A percentile compares a stretch with the other conserved stretches of the same genome.
Evolutionary conservation across 2,113 vertebrate species (phyloP).

Genomic region (Crotalus tigris): DNA sequence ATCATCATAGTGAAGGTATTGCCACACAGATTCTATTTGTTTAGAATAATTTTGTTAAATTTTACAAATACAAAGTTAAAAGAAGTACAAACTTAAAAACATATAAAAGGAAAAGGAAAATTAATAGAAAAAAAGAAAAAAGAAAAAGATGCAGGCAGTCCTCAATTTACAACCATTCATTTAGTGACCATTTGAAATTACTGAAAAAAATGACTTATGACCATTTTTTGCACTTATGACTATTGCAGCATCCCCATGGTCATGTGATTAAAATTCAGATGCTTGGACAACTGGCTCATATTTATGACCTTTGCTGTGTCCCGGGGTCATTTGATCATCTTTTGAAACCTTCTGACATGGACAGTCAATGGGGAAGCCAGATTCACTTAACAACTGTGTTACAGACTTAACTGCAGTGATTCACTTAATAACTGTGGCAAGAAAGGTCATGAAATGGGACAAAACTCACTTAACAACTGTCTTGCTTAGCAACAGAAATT

Average conservation of each 20-base stretch:
- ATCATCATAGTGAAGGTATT: background rate
- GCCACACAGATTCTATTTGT: background rate
- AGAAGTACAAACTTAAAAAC: background rate
- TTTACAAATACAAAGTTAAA: background rate
- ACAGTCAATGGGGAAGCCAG: background rate
- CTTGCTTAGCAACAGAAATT: too few relatives aligned
- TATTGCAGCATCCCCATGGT: background rate
- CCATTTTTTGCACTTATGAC: background rate
- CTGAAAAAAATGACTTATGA: background rate
- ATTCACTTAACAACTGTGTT: background rate
- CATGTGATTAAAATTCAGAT: background rate
- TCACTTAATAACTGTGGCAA: background rate
- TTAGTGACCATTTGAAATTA: background rate
- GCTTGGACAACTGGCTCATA: background rate
- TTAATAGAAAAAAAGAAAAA: background rate
- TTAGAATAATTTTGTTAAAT: background rate
- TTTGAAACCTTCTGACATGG: background rate
- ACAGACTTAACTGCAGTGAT: background rate
- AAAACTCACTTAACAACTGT: too few relatives aligned
- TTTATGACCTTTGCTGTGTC: background rate
- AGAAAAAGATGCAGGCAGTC: background rate
- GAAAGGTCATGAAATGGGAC: background rate
- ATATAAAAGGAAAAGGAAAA: background rate
- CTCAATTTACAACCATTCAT: background rate
- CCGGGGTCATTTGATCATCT: background rate